Conservation (phyloP, 1,140 invertebrate genomes). For the Anastrepha ludens region DNA sequence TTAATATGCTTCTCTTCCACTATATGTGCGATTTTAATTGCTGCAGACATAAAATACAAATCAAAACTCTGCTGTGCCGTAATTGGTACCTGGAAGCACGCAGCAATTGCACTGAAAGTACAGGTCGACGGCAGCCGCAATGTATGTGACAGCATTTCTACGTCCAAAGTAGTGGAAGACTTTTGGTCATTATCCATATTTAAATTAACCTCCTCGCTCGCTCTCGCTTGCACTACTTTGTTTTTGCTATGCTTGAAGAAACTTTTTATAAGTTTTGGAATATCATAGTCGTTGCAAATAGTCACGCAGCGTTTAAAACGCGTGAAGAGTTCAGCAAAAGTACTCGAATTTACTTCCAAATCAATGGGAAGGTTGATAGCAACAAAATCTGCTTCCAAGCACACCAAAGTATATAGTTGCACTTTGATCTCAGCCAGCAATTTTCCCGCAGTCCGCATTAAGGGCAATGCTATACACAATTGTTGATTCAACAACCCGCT, state of each 20-base stretch:
- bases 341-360: slow-evolving; percentile 53
- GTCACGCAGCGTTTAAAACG: not conserved
- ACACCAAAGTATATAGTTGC: slow-evolving; percentile 60
- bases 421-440: slow-evolving; percentile 60
- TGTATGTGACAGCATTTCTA: not conserved
- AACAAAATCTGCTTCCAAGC: slow-evolving; percentile 58
- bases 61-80: not conserved
- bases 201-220: not conserved
- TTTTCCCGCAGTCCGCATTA: slow-evolving; percentile 57
- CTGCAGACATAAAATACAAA: slow-evolving; percentile 16
- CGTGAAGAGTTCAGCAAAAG: slow-evolving; percentile 60
- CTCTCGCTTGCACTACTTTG: not conserved
- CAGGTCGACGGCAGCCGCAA: not conserved
- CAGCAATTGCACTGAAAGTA: not conserved
- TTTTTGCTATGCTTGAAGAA: not conserved
- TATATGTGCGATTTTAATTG: not conserved
- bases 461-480: slow-evolving; percentile 57
- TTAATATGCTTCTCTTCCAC: not conserved
- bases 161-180: not conserved
- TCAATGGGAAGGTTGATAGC: slow-evolving; percentile 61
- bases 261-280: slow-evolving; percentile 13
- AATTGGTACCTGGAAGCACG: not conserved
- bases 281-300: slow-evolving; percentile 28
- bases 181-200: not conserved
- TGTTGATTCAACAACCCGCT: slow-evolving; percentile 58